phyloP scores from a whole-genome alignment of 2,797 vertebrate species.

The Sebastes oblongus region DNA sequence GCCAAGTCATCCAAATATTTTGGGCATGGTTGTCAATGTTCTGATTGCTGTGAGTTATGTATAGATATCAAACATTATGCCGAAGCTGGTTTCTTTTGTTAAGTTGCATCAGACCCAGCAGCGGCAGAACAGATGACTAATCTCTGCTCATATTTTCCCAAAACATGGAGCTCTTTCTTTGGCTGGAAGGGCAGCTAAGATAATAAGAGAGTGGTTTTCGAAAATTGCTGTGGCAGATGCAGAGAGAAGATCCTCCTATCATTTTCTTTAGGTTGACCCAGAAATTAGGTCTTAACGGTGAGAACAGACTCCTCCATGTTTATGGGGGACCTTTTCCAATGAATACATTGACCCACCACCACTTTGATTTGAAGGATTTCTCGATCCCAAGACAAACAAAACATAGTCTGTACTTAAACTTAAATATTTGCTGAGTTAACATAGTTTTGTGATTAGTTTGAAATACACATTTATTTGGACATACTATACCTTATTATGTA shows the following conservation, averaged over 20 bases:
- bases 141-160: constrained; percentile 55
- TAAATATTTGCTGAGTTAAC: background rate
- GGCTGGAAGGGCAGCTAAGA: constrained; percentile 46
- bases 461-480: constrained; percentile 1
- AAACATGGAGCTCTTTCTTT: constrained; percentile 57
- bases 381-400: constrained; percentile 4
- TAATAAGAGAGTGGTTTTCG: constrained; percentile 78
- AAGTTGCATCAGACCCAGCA: constrained; percentile 5
- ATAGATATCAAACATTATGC: constrained; percentile 11
- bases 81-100: constrained; percentile 22
- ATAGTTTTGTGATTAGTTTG: background rate
- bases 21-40: background rate
- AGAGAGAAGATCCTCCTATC: constrained; percentile 63
- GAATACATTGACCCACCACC: constrained; percentile 12
- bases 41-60: background rate
- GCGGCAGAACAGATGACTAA: constrained; percentile 41
- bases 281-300: constrained; percentile 53
- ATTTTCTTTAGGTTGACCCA: constrained; percentile 67
- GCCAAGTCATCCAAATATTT: background rate
- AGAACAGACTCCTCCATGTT: constrained; percentile 36
- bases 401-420: background rate
- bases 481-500: background rate
- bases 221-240: constrained; percentile 73
- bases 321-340: constrained; percentile 37
- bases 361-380: constrained; percentile 11